These are phyloP conservation scores for Poliocrania exsul DNA, from an alignment of 2,797 vertebrate genomes.

Conservation along the genomic window DNA sequence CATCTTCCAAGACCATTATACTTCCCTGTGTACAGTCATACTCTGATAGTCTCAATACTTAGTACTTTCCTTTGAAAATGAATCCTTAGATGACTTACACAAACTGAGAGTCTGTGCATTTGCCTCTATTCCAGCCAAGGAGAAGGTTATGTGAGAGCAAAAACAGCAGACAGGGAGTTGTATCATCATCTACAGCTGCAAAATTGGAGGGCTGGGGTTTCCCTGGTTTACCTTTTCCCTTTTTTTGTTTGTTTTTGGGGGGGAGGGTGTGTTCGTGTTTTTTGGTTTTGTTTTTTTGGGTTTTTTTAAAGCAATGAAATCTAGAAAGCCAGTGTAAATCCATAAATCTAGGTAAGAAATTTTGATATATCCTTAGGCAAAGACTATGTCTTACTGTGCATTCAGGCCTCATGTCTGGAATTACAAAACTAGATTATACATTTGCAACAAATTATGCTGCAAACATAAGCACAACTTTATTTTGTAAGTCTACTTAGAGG, in stretches of 20 bases:
- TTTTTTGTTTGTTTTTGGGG: not conserved
- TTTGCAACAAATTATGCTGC: not conserved
- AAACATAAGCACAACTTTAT: not conserved
- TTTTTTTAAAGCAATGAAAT: not conserved
- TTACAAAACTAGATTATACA: rapidly evolving
- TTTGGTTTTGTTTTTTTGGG: not conserved
- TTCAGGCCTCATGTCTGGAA: not conserved
- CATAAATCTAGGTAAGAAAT: not conserved
- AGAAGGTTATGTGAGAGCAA: not conserved
- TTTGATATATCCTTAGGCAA: not conserved
- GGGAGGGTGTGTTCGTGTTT: too few relatives aligned
- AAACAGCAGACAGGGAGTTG: not conserved
- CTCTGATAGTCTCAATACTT: not conserved
- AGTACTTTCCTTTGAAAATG: not conserved
- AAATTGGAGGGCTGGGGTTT: not conserved
- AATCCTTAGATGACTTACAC: not conserved
- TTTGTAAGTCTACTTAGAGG: not conserved
- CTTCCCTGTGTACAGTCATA: not conserved
- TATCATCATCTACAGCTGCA: not conserved
- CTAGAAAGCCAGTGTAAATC: not conserved
- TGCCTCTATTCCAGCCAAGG: not conserved
- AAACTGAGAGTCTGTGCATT: not conserved
- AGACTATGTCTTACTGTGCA: not conserved
- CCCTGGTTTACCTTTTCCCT: not conserved
- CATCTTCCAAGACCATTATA: not conserved